phyloP scores from a whole-genome alignment of 2,888 invertebrate genomes.

The Nomada ruficornis region DNA sequence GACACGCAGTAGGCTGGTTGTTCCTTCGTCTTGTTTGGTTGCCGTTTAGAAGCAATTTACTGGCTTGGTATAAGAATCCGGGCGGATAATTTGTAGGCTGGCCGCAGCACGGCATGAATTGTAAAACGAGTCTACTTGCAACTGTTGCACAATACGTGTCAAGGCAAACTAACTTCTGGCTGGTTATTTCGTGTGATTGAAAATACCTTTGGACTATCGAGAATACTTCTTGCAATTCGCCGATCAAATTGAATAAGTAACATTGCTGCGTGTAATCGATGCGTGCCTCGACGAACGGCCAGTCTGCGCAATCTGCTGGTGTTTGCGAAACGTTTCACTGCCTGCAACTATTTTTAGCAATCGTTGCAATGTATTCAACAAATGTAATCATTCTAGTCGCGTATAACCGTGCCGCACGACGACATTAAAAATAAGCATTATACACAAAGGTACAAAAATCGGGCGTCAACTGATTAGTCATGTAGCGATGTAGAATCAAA shows the following conservation, averaged over 20 bases:
- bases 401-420: neutral
- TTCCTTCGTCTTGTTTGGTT: neutral
- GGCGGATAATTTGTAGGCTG: conserved; percentile 10
- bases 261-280: too few relatives aligned
- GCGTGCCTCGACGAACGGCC: too few relatives aligned
- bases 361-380: too few relatives aligned
- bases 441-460: neutral
- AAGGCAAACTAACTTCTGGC: conserved; percentile 65
- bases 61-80: neutral
- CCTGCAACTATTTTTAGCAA: too few relatives aligned
- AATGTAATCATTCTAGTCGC: neutral
- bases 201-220: conserved; percentile 3
- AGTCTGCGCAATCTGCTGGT: too few relatives aligned
- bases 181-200: neutral
- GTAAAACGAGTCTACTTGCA: conserved; percentile 21
- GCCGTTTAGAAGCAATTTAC: neutral
- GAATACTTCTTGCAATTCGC: too few relatives aligned
- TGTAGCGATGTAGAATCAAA: neutral
- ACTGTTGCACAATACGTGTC: conserved; percentile 71
- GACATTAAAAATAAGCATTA: neutral
- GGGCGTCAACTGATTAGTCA: neutral
- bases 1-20: neutral
- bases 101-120: neutral
- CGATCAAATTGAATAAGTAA: too few relatives aligned
- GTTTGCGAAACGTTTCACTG: too few relatives aligned